These are phyloP conservation scores for Drosophila biarmipes DNA, from an alignment of 1,140 invertebrate species.

Conservation along the genomic window DNA sequence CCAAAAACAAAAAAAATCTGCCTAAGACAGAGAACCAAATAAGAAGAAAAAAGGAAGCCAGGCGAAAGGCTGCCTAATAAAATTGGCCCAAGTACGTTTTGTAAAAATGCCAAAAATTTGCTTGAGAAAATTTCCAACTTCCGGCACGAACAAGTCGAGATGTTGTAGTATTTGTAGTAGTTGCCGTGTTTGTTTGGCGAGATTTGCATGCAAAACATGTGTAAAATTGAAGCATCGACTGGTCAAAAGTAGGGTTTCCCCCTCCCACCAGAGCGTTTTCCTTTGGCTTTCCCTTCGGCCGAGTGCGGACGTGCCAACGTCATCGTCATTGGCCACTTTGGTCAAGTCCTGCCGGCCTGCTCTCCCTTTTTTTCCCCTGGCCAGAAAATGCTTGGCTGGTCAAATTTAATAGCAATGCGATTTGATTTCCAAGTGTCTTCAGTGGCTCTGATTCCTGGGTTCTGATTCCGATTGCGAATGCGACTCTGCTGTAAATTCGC, in stretches of 20 bases:
- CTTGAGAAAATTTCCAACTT: slow-evolving; percentile 70
- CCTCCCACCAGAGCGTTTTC: not conserved
- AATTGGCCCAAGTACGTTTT: slow-evolving; percentile 72
- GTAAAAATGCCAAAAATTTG: slow-evolving; percentile 78
- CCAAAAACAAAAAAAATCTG: slow-evolving; percentile 8
- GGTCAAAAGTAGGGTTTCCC: slow-evolving; percentile 10
- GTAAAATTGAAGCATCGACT: slow-evolving; percentile 71
- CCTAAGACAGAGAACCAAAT: not conserved
- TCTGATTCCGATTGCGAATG: slow-evolving; percentile 3
- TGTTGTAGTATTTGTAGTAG: slow-evolving; percentile 22
- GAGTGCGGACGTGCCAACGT: slow-evolving; percentile 53
- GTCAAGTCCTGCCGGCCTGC: not conserved
- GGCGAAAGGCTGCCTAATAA: slow-evolving; percentile 51
- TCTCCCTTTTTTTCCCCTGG: slow-evolving; percentile 5
- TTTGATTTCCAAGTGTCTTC: slow-evolving; percentile 60
- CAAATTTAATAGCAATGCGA: slow-evolving; percentile 71
- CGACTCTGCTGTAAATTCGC: slow-evolving; percentile 30
- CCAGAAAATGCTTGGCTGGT: slow-evolving; percentile 59
- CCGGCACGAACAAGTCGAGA: slow-evolving; percentile 54
- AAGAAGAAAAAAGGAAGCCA: not conserved
- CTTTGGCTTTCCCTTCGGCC: not conserved
- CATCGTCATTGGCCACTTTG: slow-evolving; percentile 45
- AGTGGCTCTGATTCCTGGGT: slow-evolving; percentile 6
- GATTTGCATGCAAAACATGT: slow-evolving; percentile 78
- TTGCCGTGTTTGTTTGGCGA: slow-evolving; percentile 53